Base-by-base conservation (phyloP, 2,888 invertebrate species). In the Nomada fucata region DNA sequence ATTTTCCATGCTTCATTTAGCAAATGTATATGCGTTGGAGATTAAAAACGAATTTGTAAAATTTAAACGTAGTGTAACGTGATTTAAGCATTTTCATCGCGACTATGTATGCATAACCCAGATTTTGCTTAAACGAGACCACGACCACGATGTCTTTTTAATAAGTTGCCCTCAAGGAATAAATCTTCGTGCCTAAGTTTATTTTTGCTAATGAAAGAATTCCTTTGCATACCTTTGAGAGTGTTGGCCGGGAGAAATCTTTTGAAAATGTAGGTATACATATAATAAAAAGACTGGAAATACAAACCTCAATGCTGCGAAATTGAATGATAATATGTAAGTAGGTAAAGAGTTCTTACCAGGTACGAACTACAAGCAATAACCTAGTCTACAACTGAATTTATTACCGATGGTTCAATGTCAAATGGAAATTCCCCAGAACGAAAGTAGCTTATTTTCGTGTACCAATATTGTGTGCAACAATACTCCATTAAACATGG, bases 101-200 rank as follows among this genome's bases (percentile, higher is more conserved):
- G 18, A 29, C 53, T 53, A 10, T 29, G 50, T 52, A 11, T 65
- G 50, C 15, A 29, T 67, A 53, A 53, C 29, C 65, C n/a, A 36
- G 65, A 53, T 47, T 36, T 15, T 18, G 18, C 18, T 4, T 29
- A 29, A 65, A 53, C 53, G 26, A 52, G 13, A 2, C 10, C 36
- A 36, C 5, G 52, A 18, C n/a, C 18, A 36, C 53, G 20, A 53
- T 67, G 29, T 20, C 15, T 29, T 18, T 67, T 67, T 13, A 53
- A 53, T 20, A 67, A 26, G 53, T 15, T 10, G 18, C 50, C 47
- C 26, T 26, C 18, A 18, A 11, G 64, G 50, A 29, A 52, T 65
- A 50, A 65, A 65, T 50, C n/a, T 42, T 47, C 47, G 64, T 64
- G 50, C 26, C 23, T 47, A 64, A 18, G 64, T 64, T 52, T 64